Conservation (phyloP, 2,797 vertebrate species). For the Todus mexicanus region DNA sequence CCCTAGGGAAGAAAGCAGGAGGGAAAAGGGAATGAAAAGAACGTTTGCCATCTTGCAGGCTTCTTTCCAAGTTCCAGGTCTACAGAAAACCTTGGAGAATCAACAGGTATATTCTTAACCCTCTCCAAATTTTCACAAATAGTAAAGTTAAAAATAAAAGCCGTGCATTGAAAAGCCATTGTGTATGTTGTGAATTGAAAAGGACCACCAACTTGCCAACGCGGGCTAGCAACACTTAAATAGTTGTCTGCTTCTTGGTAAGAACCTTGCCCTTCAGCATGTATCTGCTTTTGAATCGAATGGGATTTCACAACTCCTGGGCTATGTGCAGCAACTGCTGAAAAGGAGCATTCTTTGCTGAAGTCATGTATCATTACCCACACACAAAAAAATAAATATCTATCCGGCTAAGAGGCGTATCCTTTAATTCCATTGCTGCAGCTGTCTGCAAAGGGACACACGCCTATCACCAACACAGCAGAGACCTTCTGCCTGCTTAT, state of each 20-base stretch:
- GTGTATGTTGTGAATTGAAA: not conserved
- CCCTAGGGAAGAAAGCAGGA: conserved; percentile 69
- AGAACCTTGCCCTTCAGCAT: not conserved
- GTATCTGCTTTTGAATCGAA: not conserved
- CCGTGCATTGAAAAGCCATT: not conserved
- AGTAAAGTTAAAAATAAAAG: not conserved
- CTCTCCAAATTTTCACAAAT: not conserved
- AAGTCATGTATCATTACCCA: not conserved
- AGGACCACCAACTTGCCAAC: not conserved
- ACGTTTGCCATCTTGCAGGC: not conserved
- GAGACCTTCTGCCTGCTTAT: not conserved
- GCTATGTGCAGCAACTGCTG: not conserved
- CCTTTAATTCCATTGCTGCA: not conserved
- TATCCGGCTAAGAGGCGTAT: not conserved
- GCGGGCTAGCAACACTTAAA: not conserved
- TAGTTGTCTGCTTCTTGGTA: not conserved
- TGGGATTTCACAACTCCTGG: fast-evolving
- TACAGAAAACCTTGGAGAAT: not conserved
- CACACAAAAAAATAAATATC: not conserved
- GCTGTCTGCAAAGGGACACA: not conserved
- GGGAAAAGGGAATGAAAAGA: not conserved
- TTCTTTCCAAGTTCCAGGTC: not conserved
- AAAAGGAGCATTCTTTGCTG: not conserved
- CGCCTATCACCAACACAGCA: not conserved
- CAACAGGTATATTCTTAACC: fast-evolving